Evolutionary conservation across 1,140 invertebrate species (phyloP), one percentile per base, ranked within the genome.

Genomic region (Drosophila murphyi): DNA sequence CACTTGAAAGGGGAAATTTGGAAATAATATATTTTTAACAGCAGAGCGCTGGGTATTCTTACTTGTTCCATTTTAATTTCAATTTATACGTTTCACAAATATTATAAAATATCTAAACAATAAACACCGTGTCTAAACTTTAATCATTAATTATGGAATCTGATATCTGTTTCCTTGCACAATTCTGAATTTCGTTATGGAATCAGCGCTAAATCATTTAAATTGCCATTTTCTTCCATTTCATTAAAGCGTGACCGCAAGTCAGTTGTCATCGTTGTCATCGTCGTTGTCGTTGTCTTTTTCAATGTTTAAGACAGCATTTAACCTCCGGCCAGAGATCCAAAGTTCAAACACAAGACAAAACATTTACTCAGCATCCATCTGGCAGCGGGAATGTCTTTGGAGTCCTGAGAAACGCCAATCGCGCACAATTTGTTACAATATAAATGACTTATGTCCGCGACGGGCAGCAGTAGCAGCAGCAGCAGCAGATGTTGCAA

Each of bases 371-470:
- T 88, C 83, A 72, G 59, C 56, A 68, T 67, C 67, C 76, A 78
- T 68, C 72, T 82, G 77, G 82, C 70, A 56, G 75, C 71, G 45
- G 52, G 55, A 76, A 68, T 78, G 78, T 75, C 68, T 57, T 56
- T 45, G 61, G 50, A 59, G 64, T 79, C 61, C 67, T 68, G 71
- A 62, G 77, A 78, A 87, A 65, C 72, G 85, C 80, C 85, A 83
- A 89, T 89, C 85, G 80, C 85, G 80, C 57, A 88, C 83, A 89
- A 89, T 89, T 89, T 89, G 85, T 89, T 89, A 89, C 85, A 89
- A 89, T 89, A 89, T 89, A 89, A 89, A 89, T 89, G 85, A 89
- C 80, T 89, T 89, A 89, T 89, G 85, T 89, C 69, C 80, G 86
- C 85, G 80, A 72, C 68, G 77, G 68, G 62, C 76, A 86, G 41